Evolutionary conservation across 2,888 invertebrate species (phyloP), one percentile per base, ranked within the genome.

Genomic region (Drepana falcataria): DNA sequence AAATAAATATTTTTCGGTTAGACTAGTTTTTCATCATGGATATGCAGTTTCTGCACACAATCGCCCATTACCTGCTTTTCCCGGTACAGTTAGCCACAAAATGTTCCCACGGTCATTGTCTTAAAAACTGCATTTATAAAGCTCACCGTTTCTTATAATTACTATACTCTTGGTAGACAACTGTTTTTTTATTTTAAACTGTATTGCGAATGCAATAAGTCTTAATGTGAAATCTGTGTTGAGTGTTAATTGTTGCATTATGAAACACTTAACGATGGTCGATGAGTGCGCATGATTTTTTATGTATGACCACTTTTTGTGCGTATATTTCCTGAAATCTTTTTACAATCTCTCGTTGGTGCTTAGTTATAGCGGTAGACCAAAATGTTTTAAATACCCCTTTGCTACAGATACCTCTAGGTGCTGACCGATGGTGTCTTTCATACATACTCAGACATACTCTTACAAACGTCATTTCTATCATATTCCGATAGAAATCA

Each of bases 81-180:
- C 70, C 61, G 61, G 62, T 80, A 86, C 85, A 81, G 83, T 87
- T 83, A 85, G 5, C 54, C 57, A 56, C 9, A 66, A 73, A 65
- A 77, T 81, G 79, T 85, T 87, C 87, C 85, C 87, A 87, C 87
- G 87, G 69, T 79, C 76, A 82, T 82, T 81, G 77, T 81, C 71
- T 79, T 66, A 59, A 74, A 73, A 76, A 75, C 66, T 59, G 60
- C 64, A 59, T 59, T 59, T 65, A 44, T 65, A 66, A 69, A 66
- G 64, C 64, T 68, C 64, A 66, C 63, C 61, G 62, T 40, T 51
- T 51, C 65, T 67, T 63, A 62, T 62, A 64, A 49, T 53, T 51
- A 58, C 48, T 44, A 44, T 48, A 35, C 35, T 2, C 9, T 44
- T n/a, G n/a, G 9, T 44, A 9, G 44, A 3, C 6, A 9, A 4